Percentiles rank a stretch among this genome's conserved stretches.
Evolutionary conservation across 2,797 vertebrate genomes (phyloP).

Genomic region (Trachops cirrhosus): DNA sequence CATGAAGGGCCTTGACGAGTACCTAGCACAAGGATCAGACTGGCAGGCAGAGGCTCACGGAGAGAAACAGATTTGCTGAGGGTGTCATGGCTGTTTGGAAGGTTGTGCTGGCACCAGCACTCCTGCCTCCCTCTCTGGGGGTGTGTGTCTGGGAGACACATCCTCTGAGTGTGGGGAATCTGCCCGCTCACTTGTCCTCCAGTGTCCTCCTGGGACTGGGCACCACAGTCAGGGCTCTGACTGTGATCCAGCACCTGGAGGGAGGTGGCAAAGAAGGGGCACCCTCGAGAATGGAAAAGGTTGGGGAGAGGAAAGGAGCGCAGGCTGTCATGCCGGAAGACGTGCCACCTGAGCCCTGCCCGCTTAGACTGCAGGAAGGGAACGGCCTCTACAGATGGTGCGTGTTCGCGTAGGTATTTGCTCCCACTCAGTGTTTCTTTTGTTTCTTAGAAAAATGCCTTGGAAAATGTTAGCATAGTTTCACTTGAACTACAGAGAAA

Average conservation of each 20-base stretch:
- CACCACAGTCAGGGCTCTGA: neutral
- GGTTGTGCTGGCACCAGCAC: neutral
- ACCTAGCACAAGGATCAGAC: neutral
- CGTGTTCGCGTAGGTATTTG: neutral
- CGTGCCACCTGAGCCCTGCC: accelerated
- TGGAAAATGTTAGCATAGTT: neutral
- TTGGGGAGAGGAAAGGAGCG: neutral
- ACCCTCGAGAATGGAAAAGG: neutral
- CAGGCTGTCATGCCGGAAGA: neutral
- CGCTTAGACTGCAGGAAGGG: neutral
- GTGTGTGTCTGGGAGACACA: neutral
- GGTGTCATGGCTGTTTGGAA: neutral
- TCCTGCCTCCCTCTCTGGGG: neutral
- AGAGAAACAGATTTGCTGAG: neutral
- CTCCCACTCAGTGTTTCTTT: neutral
- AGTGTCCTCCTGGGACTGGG: neutral
- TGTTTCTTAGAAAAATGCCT: neutral
- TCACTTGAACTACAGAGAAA: neutral
- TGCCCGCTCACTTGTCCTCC: neutral
- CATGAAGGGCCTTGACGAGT: neutral
- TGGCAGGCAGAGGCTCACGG: neutral
- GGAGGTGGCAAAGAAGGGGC: neutral
- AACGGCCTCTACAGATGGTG: too few species aligned
- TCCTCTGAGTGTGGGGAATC: neutral
- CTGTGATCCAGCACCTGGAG: neutral